These are phyloP conservation scores for Drosophila cardini DNA, from an alignment of 1,140 invertebrate species.

Conservation along the genomic window DNA sequence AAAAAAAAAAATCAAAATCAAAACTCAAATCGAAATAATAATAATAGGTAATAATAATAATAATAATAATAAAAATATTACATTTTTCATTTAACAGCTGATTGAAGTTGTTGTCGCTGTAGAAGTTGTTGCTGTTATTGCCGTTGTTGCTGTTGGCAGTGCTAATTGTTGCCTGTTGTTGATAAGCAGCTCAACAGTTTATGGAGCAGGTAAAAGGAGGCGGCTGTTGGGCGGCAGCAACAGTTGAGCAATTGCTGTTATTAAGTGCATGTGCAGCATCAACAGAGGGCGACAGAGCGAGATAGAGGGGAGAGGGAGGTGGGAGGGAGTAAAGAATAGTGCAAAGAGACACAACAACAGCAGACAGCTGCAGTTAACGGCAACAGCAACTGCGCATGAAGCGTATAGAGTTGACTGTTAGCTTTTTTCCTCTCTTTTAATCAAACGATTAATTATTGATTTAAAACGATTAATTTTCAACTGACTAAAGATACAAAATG, in stretches of 20 bases:
- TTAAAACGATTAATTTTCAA: no score
- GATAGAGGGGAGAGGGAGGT: not conserved
- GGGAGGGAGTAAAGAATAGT: no score
- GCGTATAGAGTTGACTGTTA: no score
- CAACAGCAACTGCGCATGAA: not conserved
- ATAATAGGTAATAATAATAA: slow-evolving; percentile 3
- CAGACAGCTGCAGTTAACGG: not conserved
- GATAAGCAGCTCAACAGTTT: slow-evolving; percentile 49
- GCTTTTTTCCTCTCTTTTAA: no score
- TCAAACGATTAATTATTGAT: no score
- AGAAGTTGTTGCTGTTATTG: not conserved
- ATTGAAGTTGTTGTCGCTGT: not conserved
- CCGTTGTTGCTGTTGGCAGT: slow-evolving; percentile 29
- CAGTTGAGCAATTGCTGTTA: slow-evolving; percentile 27
- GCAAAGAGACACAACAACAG: not conserved
- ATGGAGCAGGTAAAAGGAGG: not conserved
- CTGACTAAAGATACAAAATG: no score
- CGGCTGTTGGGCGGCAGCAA: not conserved
- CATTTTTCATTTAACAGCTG: slow-evolving; percentile 30
- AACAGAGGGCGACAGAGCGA: not conserved
- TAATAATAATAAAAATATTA: slow-evolving; percentile 16
- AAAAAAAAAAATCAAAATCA: slow-evolving; percentile 7
- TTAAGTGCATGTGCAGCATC: slow-evolving; percentile 34
- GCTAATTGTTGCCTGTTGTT: slow-evolving; percentile 57
- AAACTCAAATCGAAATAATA: not conserved